Conservation (phyloP, 2,113 vertebrate genomes). For the Podarcis muralis region DNA sequence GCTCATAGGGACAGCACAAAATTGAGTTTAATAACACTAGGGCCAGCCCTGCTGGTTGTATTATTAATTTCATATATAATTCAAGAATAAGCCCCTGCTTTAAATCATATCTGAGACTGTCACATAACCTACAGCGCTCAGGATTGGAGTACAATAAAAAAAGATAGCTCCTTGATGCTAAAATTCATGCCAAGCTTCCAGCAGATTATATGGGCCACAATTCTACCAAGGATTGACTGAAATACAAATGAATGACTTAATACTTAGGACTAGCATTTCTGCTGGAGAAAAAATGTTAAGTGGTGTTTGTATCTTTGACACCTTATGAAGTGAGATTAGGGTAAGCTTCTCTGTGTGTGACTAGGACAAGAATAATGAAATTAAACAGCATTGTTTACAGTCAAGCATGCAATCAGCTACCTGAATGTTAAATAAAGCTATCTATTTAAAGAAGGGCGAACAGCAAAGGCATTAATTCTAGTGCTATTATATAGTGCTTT, state of each 20-base stretch:
- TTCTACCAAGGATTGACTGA: background rate
- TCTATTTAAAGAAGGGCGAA: slow-evolving; percentile 23
- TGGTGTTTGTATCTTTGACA: slow-evolving; percentile 44
- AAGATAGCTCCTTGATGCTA: background rate
- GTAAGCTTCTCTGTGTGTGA: slow-evolving; percentile 20
- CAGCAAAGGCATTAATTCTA: accelerated
- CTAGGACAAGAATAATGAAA: slow-evolving; percentile 44
- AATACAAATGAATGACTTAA: slow-evolving; percentile 15
- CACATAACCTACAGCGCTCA: slow-evolving; percentile 2
- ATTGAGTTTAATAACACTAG: slow-evolving; percentile 21
- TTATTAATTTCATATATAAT: slow-evolving; percentile 35
- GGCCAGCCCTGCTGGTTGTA: slow-evolving; percentile 1
- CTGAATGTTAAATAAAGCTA: background rate
- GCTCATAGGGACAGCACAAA: slow-evolving; percentile 6
- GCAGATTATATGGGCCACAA: slow-evolving; percentile 24
- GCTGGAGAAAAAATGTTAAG: background rate
- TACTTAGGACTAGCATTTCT: slow-evolving; percentile 10
- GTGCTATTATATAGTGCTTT: slow-evolving; percentile 22
- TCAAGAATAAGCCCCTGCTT: slow-evolving; percentile 10
- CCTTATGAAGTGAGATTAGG: slow-evolving; percentile 41
- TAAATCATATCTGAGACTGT: background rate
- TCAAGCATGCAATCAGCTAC: background rate
- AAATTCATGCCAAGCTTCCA: background rate
- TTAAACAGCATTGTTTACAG: slow-evolving; percentile 37
- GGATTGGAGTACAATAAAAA: background rate